Evolutionary conservation across 2,113 vertebrate genomes (phyloP), one percentile per base, ranked within the genome.

Genomic region (Antechinus stuartii): DNA sequence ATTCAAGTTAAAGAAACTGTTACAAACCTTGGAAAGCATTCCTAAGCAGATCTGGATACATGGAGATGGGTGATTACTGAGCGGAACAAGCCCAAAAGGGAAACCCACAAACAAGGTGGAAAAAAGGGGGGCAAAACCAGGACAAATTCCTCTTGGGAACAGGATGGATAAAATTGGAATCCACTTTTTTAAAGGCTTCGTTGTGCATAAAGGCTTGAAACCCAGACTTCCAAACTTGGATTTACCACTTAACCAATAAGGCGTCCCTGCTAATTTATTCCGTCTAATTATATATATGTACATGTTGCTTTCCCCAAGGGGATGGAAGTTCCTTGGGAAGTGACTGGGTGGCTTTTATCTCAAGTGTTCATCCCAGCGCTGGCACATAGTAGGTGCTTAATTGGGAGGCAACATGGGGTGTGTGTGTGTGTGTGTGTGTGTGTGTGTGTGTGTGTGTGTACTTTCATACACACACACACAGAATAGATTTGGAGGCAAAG

Each of bases 121-220:
- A 76, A 68, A 68, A 30, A 30, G 27, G 30, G 27, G 57, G 3
- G 10, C 10, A 16, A 76, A 76, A 76, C 10, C 57, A 97, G 97
- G 96, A 97, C 97, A 97, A 47, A 94, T 12, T 95, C n/a, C 54
- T 92, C 97, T 96, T 50, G 96, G 98, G 97, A 97, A 96, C 97
- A 97, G 95, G 68, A 92, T 94, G 94, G 30, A 46, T 96, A 97
- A 26, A 56, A 96, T 97, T 97, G 91, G 95, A 96, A 92, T 9
- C 54, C 76, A 93, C 94, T 92, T 94, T 61, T 91, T 76, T 92
- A 96, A 97, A 57, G 0, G 12, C 10, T 26, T 0, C 8, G 27
- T 25, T 30, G 54, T 35, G 52, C 27, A 16, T 10, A 61, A 30
- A 23, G 61, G 97, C 91, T 3, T 90, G 8, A 49, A 53, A 56